phyloP scores from a whole-genome alignment of 2,113 vertebrate species.

The Urocolius indicus region DNA sequence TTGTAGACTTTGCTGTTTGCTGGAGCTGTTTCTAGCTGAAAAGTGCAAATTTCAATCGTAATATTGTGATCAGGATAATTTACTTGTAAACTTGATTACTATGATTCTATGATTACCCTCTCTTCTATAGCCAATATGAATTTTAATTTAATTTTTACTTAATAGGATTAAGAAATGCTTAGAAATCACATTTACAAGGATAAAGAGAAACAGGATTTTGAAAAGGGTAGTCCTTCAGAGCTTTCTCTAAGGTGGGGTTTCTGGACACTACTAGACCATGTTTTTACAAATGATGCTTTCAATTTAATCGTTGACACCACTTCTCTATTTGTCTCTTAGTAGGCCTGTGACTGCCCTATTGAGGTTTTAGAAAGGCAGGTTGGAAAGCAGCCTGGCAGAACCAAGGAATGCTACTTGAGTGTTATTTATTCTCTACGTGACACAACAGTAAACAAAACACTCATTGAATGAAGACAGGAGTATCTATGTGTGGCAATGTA shows the following conservation, averaged over 20 bases:
- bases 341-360: not conserved
- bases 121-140: not conserved
- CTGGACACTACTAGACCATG: not conserved
- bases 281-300: not conserved
- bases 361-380: not conserved
- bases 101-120: not conserved
- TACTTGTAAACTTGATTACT: not conserved
- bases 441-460: not conserved
- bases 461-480: not conserved
- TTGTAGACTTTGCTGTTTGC: not conserved
- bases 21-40: not conserved
- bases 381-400: not conserved
- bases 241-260: not conserved
- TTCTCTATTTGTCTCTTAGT: not conserved
- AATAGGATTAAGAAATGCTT: not conserved
- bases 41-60: not conserved
- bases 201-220: not conserved
- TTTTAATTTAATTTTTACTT: not conserved
- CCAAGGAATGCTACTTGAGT: not conserved
- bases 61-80: not conserved
- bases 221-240: not conserved
- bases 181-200: not conserved
- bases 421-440: not conserved
- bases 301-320: not conserved
- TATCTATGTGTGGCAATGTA: fast-evolving